Evolutionary conservation across 2,888 invertebrate genomes (phyloP).

Genomic region (Halocaridina rubra): DNA sequence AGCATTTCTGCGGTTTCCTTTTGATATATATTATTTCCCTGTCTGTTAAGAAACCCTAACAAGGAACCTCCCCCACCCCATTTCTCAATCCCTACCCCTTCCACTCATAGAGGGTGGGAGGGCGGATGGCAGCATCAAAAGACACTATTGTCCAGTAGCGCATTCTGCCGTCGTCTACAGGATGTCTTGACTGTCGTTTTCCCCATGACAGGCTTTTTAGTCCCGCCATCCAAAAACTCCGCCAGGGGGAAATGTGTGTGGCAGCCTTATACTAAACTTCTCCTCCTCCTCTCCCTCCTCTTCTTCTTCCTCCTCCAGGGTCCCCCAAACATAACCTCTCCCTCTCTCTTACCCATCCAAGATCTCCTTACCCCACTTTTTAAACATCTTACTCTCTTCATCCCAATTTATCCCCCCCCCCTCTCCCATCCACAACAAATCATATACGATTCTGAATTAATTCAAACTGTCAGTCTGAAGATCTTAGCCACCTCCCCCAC

Average conservation of each 20-base stretch:
- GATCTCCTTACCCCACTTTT: background rate
- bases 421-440: too few species aligned
- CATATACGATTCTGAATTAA: too few species aligned
- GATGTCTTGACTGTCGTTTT: slow-evolving; percentile 51
- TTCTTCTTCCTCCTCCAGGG: background rate
- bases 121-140: background rate
- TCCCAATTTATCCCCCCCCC: background rate
- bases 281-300: background rate
- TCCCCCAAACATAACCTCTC: background rate
- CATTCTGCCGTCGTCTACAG: slow-evolving; percentile 51
- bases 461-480: too few species aligned
- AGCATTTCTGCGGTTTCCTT: too few species aligned
- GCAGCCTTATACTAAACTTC: slow-evolving; percentile 27
- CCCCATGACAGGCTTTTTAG: slow-evolving; percentile 52
- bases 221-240: background rate
- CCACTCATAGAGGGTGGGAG: background rate
- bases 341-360: background rate
- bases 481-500: too few species aligned
- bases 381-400: background rate
- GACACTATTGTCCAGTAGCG: slow-evolving; percentile 43
- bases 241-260: slow-evolving; percentile 18
- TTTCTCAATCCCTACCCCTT: background rate
- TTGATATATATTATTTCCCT: too few species aligned
- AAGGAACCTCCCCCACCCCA: background rate
- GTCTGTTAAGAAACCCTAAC: too few species aligned